Evolutionary conservation across 2,888 invertebrate genomes (phyloP).

Genomic region (Geotrupes spiniger): DNA sequence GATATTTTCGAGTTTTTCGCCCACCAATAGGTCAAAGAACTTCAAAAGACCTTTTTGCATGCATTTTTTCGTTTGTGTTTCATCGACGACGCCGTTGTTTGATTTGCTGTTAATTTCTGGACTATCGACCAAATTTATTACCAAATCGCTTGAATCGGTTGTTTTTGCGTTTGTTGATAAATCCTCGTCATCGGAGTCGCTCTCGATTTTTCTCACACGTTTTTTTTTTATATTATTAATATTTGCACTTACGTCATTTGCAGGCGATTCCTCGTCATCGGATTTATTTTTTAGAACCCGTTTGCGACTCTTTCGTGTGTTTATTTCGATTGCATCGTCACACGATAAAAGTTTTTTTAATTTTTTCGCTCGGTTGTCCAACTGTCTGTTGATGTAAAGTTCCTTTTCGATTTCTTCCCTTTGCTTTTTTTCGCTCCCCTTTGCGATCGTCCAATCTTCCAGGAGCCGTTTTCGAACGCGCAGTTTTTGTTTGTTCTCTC

Average conservation of each 20-base stretch:
- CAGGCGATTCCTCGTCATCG: slow-evolving; percentile 7
- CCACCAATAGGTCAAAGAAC: too few relatives aligned
- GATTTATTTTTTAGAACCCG: slow-evolving; percentile 13
- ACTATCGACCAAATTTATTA: too few relatives aligned
- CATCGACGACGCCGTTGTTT: slow-evolving; percentile 4
- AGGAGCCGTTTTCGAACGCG: slow-evolving; percentile 55
- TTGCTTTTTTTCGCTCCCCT: slow-evolving; percentile 60
- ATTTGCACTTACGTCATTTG: slow-evolving; percentile 15
- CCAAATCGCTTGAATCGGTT: too few relatives aligned
- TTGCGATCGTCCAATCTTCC: slow-evolving; percentile 63
- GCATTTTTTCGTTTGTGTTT: slow-evolving; percentile 13
- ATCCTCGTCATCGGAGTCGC: not conserved
- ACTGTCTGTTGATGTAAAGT: slow-evolving; percentile 55
- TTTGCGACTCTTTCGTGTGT: slow-evolving; percentile 21
- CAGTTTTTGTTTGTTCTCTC: slow-evolving; percentile 27
- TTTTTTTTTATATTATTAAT: too few relatives aligned
- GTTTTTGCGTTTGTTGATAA: too few relatives aligned
- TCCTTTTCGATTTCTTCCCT: slow-evolving; percentile 57
- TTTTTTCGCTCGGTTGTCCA: slow-evolving; percentile 61
- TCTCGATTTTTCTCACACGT: too few relatives aligned
- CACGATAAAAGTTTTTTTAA: slow-evolving; percentile 51
- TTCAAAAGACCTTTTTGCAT: not conserved
- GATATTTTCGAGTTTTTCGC: too few relatives aligned
- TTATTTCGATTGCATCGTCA: slow-evolving; percentile 6
- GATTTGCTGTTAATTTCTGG: too few relatives aligned